Conservation (phyloP, 1,140 invertebrate species). For the Drosophila pallidifrons region DNA sequence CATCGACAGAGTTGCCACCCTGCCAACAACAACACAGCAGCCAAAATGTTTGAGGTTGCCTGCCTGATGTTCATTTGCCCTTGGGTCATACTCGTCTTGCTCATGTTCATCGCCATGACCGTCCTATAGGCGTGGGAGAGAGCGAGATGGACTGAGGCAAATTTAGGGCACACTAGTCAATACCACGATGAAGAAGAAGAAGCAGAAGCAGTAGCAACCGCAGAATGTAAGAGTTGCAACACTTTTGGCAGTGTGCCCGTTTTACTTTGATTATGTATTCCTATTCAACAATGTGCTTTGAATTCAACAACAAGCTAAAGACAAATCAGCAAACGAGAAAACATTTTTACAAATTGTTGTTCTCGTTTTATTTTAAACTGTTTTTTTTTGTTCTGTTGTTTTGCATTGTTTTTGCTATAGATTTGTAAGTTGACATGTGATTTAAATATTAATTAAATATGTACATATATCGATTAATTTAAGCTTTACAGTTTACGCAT, state of each 20-base stretch:
- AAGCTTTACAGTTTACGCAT: slow-evolving; percentile 30
- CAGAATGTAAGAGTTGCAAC: slow-evolving; percentile 57
- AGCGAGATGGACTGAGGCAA: slow-evolving; percentile 20
- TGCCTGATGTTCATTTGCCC: slow-evolving; percentile 84
- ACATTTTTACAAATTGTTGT: slow-evolving; percentile 22
- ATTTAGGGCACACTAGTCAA: slow-evolving; percentile 64
- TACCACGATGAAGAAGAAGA: neutral
- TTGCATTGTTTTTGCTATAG: slow-evolving; percentile 12
- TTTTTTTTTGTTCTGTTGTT: slow-evolving; percentile 14
- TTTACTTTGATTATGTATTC: slow-evolving; percentile 45
- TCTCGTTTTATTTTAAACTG: slow-evolving; percentile 2
- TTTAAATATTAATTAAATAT: slow-evolving; percentile 61
- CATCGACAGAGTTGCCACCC: slow-evolving; percentile 28
- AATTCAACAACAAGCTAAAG: slow-evolving; percentile 28
- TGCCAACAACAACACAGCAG: neutral
- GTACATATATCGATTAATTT: slow-evolving; percentile 23
- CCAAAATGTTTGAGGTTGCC: slow-evolving; percentile 78
- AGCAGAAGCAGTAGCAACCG: neutral
- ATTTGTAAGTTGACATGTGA: slow-evolving; percentile 60
- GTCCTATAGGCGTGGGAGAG: slow-evolving; percentile 58
- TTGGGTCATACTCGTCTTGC: slow-evolving; percentile 77
- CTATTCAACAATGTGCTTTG: slow-evolving; percentile 56
- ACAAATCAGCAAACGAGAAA: slow-evolving; percentile 5
- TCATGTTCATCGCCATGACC: slow-evolving; percentile 82
- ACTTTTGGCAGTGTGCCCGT: slow-evolving; percentile 63